Evolutionary conservation across 1,140 invertebrate species (phyloP).

Genomic region (Chionoecetes opilio): DNA sequence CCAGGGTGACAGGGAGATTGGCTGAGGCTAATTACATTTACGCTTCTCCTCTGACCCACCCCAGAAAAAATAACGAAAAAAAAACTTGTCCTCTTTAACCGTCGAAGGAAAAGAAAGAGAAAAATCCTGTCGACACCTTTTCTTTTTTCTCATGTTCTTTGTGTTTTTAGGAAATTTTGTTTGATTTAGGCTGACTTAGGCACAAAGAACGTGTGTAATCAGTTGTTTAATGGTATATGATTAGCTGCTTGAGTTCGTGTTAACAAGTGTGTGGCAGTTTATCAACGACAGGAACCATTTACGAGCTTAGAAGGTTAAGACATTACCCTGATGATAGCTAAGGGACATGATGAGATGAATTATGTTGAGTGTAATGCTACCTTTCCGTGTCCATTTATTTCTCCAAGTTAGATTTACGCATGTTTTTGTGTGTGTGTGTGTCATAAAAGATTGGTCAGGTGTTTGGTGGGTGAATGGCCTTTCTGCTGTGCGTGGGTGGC

Average conservation of each 20-base stretch:
- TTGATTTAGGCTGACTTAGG: not conserved
- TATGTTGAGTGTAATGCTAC: too few species aligned
- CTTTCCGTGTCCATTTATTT: too few species aligned
- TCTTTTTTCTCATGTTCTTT: not conserved
- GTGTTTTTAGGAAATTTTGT: not conserved
- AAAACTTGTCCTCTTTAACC: not conserved
- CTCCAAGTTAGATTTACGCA: too few species aligned
- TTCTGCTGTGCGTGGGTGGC: too few species aligned
- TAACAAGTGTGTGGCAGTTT: not conserved
- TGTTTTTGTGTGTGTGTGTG: too few species aligned
- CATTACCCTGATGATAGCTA: too few species aligned
- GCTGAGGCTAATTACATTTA: conserved; percentile 2
- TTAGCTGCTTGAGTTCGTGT: not conserved
- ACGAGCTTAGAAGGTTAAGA: too few species aligned
- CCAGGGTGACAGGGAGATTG: not conserved
- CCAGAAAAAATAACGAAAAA: not conserved
- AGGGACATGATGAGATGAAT: too few species aligned
- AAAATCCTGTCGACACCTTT: not conserved
- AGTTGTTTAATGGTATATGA: not conserved
- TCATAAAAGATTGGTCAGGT: too few species aligned
- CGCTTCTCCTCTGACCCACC: not conserved
- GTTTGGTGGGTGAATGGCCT: too few species aligned
- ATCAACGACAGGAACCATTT: too few species aligned
- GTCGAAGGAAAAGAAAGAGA: not conserved
- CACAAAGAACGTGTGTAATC: not conserved